A percentile compares a stretch with the other conserved stretches of the same genome.
These are phyloP conservation scores for Bactericera cockerelli DNA, from an alignment of 1,140 invertebrate genomes.

Conservation along the genomic window DNA sequence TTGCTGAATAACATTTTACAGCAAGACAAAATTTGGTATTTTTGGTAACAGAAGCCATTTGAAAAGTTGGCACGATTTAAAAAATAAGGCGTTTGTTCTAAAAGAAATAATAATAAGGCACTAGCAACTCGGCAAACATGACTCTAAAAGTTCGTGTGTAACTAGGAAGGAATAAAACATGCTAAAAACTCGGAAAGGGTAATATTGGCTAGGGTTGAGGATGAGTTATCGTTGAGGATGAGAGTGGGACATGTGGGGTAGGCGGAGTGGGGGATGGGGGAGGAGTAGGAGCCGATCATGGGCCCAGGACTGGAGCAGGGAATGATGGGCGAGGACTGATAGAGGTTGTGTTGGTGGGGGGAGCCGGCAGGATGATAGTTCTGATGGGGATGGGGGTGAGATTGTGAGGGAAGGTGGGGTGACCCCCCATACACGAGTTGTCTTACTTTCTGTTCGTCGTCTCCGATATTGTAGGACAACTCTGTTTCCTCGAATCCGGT, in stretches of 20 bases:
- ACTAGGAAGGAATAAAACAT: neutral
- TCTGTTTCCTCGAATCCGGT: constrained; percentile 98
- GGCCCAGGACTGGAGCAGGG: constrained; percentile 38
- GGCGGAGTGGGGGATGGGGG: constrained; percentile 38
- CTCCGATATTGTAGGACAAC: constrained; percentile 87
- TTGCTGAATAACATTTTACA: no score
- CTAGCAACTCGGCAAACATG: neutral
- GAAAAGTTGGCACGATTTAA: no score
- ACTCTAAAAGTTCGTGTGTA: constrained; percentile 1
- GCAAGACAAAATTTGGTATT: no score
- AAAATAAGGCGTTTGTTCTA: no score
- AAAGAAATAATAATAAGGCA: no score
- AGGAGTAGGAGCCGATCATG: constrained; percentile 35
- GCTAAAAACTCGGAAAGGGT: constrained; percentile 3
- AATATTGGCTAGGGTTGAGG: neutral
- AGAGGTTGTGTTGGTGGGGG: constrained; percentile 26
- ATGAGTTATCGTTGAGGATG: constrained; percentile 50
- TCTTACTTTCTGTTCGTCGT: constrained; percentile 91
- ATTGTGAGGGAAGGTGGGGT: constrained; percentile 39
- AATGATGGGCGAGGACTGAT: constrained; percentile 38
- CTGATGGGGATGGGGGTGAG: constrained; percentile 40
- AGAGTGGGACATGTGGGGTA: constrained; percentile 43
- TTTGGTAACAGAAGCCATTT: no score
- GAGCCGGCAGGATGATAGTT: constrained; percentile 31
- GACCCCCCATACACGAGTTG: constrained; percentile 71